Conservation (phyloP, 2,888 invertebrate genomes). For the Apotomis capreana region DNA sequence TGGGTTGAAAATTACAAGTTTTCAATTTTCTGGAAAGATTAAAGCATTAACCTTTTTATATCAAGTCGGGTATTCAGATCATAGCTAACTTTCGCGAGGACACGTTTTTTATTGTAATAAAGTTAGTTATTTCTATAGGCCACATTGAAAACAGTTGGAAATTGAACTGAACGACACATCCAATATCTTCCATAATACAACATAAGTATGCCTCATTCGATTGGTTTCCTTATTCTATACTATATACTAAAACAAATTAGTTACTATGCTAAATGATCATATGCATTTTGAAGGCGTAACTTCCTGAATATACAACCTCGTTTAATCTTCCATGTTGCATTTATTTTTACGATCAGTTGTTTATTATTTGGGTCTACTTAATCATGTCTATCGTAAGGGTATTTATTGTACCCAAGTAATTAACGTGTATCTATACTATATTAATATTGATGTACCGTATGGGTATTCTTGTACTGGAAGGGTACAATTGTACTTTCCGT, state of each 20-base stretch:
- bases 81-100: conserved; percentile 4
- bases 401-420: neutral
- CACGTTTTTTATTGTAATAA: conserved; percentile 26
- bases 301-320: neutral
- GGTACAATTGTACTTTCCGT: neutral
- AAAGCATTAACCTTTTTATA: neutral
- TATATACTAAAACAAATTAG: too few species aligned
- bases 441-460: neutral
- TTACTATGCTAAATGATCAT: too few species aligned
- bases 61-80: neutral
- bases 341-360: neutral
- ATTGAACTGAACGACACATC: conserved; percentile 7
- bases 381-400: neutral
- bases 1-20: too few species aligned
- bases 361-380: neutral
- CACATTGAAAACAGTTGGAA: conserved; percentile 22
- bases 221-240: neutral
- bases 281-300: neutral
- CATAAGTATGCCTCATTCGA: neutral
- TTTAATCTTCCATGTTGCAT: neutral
- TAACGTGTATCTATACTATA: too few species aligned
- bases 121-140: conserved; percentile 25
- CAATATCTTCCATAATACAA: conserved; percentile 18
- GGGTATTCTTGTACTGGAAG: neutral
- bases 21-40: too few species aligned